Conservation (phyloP, 2,797 vertebrate species). For the Pseudopleuronectes americanus region DNA sequence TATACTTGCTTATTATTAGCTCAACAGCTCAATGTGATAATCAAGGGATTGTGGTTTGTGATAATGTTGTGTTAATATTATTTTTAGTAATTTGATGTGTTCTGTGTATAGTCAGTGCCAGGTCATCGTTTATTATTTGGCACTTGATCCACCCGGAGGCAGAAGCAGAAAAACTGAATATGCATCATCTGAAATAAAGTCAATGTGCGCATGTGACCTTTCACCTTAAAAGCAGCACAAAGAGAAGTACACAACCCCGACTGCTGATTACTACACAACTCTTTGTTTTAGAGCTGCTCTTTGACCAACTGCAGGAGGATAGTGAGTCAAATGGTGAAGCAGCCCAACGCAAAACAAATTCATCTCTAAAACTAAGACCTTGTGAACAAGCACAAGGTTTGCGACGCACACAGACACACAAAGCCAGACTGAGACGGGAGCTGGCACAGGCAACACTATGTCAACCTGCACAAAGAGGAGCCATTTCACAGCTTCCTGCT, state of each 20-base stretch:
- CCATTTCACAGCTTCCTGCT: constrained; percentile 60
- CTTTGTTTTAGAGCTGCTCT: constrained; percentile 7
- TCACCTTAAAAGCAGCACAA: constrained; percentile 21
- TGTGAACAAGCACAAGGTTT: not conserved
- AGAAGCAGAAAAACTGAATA: constrained; percentile 9
- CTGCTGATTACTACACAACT: not conserved
- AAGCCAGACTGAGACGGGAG: constrained; percentile 18
- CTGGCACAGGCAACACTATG: constrained; percentile 31
- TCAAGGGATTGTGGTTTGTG: not conserved
- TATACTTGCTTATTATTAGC: constrained; percentile 2
- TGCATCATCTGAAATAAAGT: constrained; percentile 19
- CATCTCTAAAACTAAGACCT: constrained; percentile 5
- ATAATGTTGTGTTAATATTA: not conserved
- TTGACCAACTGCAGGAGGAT: constrained; percentile 15
- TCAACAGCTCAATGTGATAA: not conserved
- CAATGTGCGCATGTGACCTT: constrained; percentile 3
- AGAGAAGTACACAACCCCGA: not conserved
- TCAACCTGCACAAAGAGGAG: constrained; percentile 48
- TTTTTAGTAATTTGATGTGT: not conserved
- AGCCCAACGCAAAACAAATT: too few relatives aligned
- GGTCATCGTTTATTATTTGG: constrained; percentile 21
- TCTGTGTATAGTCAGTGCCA: not conserved
- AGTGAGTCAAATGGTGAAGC: too few relatives aligned
- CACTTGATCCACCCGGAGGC: constrained; percentile 27
- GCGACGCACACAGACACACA: constrained; percentile 1